These are phyloP conservation scores for Crotalus adamanteus DNA, from an alignment of 2,797 vertebrate genomes.

Conservation along the genomic window DNA sequence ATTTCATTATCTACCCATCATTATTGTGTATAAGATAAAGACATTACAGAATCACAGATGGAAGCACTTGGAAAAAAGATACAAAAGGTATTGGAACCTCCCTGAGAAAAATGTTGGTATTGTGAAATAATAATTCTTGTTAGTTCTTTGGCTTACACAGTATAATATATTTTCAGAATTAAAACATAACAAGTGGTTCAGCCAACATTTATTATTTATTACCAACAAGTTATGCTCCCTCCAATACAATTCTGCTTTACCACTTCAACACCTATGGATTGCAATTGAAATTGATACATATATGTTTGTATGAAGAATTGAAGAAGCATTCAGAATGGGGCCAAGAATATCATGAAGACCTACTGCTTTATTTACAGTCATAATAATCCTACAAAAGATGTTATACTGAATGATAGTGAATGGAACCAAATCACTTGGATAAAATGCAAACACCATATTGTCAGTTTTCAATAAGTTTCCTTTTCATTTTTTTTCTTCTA, in stretches of 20 bases:
- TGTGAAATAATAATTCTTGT: not conserved
- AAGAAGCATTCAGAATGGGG: not conserved
- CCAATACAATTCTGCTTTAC: not conserved
- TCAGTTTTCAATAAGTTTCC: not conserved
- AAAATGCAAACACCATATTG: not conserved
- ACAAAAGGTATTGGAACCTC: not conserved
- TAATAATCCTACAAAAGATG: not conserved
- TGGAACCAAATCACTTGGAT: not conserved
- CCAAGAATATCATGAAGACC: not conserved
- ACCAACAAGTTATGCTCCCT: not conserved
- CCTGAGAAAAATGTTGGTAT: not conserved
- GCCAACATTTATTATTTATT: not conserved
- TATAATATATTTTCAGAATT: not conserved
- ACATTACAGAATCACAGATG: not conserved
- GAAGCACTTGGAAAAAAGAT: not conserved
- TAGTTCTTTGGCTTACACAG: not conserved
- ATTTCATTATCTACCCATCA: not conserved
- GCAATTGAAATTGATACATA: not conserved
- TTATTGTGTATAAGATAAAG: not conserved
- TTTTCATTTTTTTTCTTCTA: not conserved
- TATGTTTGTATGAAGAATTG: not conserved
- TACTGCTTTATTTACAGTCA: not conserved
- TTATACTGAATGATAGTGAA: not conserved
- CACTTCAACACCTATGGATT: not conserved
- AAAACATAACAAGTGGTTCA: not conserved